phyloP scores from a whole-genome alignment of 1,140 invertebrate genomes.

The Leptoteleia sp. region DNA sequence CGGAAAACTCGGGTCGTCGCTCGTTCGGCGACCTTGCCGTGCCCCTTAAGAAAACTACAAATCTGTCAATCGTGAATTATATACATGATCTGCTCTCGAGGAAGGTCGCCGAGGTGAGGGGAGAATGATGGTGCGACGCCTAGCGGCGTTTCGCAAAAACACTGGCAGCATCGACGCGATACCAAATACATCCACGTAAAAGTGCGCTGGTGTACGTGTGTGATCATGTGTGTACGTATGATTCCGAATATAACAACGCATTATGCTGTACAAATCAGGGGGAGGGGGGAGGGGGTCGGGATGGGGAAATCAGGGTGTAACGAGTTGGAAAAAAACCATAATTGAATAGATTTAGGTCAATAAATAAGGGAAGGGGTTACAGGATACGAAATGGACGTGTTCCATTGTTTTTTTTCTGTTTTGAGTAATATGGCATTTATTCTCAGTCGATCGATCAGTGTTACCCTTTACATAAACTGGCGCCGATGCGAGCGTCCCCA shows the following conservation, averaged over 20 bases:
- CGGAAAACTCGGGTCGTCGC: slow-evolving; percentile 48
- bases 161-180: slow-evolving; percentile 25
- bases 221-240: slow-evolving; percentile 20
- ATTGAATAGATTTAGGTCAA: slow-evolving; percentile 42
- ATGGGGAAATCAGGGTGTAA: background rate
- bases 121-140: background rate
- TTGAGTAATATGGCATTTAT: slow-evolving; percentile 58
- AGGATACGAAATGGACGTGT: slow-evolving; percentile 49
- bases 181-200: slow-evolving; percentile 30
- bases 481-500: slow-evolving; percentile 9
- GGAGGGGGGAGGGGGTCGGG: background rate
- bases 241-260: slow-evolving; percentile 44
- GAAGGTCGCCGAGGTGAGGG: slow-evolving; percentile 41
- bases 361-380: slow-evolving; percentile 43
- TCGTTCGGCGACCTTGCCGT: slow-evolving; percentile 49
- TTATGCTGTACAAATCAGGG: slow-evolving; percentile 46
- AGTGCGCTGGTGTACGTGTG: slow-evolving; percentile 9
- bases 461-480: slow-evolving; percentile 11
- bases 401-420: slow-evolving; percentile 45
- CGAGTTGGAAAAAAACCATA: slow-evolving; percentile 23
- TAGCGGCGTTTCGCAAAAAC: slow-evolving; percentile 5
- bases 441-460: slow-evolving; percentile 52
- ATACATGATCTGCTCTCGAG: slow-evolving; percentile 22
- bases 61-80: too few relatives aligned
- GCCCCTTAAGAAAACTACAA: too few relatives aligned